phyloP scores from a whole-genome alignment of 2,113 vertebrate genomes.

The Hyperoodon ampullatus region DNA sequence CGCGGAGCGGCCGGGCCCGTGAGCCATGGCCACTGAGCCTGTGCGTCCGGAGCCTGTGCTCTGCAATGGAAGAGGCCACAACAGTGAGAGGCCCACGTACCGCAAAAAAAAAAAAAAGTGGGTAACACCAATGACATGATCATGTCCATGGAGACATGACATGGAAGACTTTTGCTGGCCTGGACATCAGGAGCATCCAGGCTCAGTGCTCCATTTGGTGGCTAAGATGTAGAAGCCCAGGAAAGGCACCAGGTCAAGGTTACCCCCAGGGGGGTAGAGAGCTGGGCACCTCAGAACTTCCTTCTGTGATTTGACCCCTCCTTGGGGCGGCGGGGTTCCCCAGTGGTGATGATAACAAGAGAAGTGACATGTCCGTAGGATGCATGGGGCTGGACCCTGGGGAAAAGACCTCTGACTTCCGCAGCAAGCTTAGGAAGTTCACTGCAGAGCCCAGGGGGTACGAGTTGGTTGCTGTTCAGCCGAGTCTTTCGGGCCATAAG shows the following conservation, averaged over 20 bases:
- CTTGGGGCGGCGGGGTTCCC: neutral
- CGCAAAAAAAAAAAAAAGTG: no score
- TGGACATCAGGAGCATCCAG: rapidly evolving
- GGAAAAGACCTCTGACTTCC: neutral
- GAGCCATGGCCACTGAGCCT: no score
- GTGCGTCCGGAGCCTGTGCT: no score
- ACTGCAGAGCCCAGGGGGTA: rapidly evolving
- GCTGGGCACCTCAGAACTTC: no score
- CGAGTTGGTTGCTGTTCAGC: neutral
- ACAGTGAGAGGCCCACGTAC: no score
- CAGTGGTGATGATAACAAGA: neutral
- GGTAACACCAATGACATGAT: rapidly evolving
- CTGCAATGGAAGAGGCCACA: no score
- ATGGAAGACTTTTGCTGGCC: neutral
- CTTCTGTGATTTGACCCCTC: neutral
- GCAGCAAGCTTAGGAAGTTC: neutral
- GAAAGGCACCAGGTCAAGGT: neutral
- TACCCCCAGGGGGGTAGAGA: rapidly evolving
- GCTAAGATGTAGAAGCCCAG: neutral
- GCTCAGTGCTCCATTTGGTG: rapidly evolving
- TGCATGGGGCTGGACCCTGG: neutral
- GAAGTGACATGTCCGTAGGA: rapidly evolving
- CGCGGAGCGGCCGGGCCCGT: no score
- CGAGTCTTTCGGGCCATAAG: neutral
- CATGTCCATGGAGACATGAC: rapidly evolving